Evolutionary conservation across 92 coral and sea anemone species (phyloP).

Genomic region (Porites lobata): DNA sequence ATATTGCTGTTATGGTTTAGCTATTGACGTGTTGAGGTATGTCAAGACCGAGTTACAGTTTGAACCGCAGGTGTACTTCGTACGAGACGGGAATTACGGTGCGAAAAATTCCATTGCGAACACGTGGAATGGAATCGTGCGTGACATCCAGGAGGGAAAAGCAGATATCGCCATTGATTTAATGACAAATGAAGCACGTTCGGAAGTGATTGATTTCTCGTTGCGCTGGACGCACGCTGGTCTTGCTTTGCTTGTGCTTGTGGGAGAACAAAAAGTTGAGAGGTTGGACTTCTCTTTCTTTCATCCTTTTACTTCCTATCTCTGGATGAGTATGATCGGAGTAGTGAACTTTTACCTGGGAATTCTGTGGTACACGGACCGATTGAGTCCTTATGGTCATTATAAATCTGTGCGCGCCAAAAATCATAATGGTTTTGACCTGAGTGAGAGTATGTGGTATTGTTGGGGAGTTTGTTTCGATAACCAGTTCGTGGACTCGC

Average conservation of each 20-base stretch:
- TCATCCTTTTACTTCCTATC: conserved; percentile 77
- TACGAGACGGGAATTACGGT: conserved; percentile 93
- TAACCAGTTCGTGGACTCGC: conserved; percentile 82
- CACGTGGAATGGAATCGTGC: conserved; percentile 86
- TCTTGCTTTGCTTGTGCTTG: conserved; percentile 84
- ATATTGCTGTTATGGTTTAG: conserved; percentile 87
- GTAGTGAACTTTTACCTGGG: conserved; percentile 78
- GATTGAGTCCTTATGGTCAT: conserved; percentile 83
- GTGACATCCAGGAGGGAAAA: conserved; percentile 69
- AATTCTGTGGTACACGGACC: conserved; percentile 76
- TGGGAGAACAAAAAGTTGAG: conserved; percentile 85
- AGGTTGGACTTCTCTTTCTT: conserved; percentile 82
- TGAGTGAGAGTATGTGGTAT: conserved; percentile 91
- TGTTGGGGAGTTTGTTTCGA: conserved; percentile 96
- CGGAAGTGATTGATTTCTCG: conserved; percentile 86
- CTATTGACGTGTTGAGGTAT: conserved; percentile 83
- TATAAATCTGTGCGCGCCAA: conserved; percentile 46
- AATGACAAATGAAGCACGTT: conserved; percentile 93
- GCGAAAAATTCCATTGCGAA: conserved; percentile 77
- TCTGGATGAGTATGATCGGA: conserved; percentile 85
- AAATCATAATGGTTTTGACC: conserved; percentile 57
- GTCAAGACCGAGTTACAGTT: conserved; percentile 84
- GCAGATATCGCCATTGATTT: conserved; percentile 90
- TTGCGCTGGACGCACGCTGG: conserved; percentile 93
- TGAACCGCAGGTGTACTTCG: conserved; percentile 83